Base-by-base conservation (phyloP, 2,888 invertebrate species). In the Zonitis immaculata region DNA sequence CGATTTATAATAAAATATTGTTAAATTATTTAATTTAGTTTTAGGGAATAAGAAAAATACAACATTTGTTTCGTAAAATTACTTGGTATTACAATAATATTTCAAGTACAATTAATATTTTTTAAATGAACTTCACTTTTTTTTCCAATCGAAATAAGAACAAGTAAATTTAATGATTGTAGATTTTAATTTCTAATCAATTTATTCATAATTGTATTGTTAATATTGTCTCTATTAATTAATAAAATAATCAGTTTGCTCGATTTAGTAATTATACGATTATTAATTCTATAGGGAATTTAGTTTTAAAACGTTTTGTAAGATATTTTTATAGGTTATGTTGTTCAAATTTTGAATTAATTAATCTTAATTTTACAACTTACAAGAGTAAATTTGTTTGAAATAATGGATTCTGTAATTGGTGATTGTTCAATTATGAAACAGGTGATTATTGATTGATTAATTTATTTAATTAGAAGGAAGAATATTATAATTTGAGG, bases 1-100 rank as follows among this genome's bases (percentile, higher is more conserved):
- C 92, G 81, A 11, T 20, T 43, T 22, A 26, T 16, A 12, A 11
- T 44, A 27, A 6, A 44, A 6, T 9, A 27, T 44, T 7, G 9
- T 12, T 6, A 44, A 11, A 9, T 9, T 44, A n/a, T 25, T 45
- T 39, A 11, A 39, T 20, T 5, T 11, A n/a, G 5, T 30, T 18
- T 16, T 45, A 27, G 22, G 45, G 16, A 18, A n/a, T 28, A 45
- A 45, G 44, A 22, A 44, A 20, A 9, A 25, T 44, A n/a, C 12
- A 12, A 27, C n/a, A 26, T 45, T 45, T 12, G 20, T 45, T 45
- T 45, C 22, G 4, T 28, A 16, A 42, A 11, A 42, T 42, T 22
- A 9, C 4, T 22, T 14, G 26, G 5, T 4, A 1, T 26, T 26
- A 7, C 26, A 5, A n/a, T n/a, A n/a, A n/a, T n/a, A n/a, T n/a